Evolutionary conservation across 2,113 vertebrate species (phyloP), one percentile per base, ranked within the genome.

Genomic region (Albula goreensis): DNA sequence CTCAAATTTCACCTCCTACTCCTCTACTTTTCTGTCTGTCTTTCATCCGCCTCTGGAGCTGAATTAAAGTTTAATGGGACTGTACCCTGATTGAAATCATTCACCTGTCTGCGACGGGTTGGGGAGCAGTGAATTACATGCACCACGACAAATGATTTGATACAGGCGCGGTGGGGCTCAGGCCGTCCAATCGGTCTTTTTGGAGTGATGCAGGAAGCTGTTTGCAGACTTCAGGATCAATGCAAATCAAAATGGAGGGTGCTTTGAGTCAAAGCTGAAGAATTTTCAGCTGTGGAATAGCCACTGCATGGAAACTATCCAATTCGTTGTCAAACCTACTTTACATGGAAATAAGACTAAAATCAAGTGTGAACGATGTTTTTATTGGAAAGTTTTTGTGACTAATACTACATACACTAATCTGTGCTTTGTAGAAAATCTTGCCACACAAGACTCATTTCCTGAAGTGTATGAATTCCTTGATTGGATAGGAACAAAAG

Each of bases 101-200:
- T 85, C 57, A 56, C 66, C 77, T 82, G 56, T 66, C 85, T 9
- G 25, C 0, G 66, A 57, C 25, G 85, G 50, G 9, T 77, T 19
- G 70, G 49, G 57, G 81, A 50, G 70, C 49, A 50, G 83, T 85
- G 56, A 85, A 85, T 19, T 50, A 85, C 78, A 81, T 74, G 50
- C 80, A n/a, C 78, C 49, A 41, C 81, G 66, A 81, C 50, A 56
- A 63, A 74, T 52, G 57, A 85, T 88, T 86, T 70, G 17, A 83
- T 25, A 31, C 48, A 41, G 50, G 52, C 41, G 53, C 50, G 66
- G 53, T 79, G 17, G 85, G 50, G 19, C 82, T 50, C 15, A 49
- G 19, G 19, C 78, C 78, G 77, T n/a, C 57, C 83, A 86, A 85
- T 84, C 79, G 70, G 78, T 85, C 81, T 83, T 22, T 78, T 83